Base-by-base conservation (phyloP, 92 coral and sea anemone species). In the Phenganax subtilis region DNA sequence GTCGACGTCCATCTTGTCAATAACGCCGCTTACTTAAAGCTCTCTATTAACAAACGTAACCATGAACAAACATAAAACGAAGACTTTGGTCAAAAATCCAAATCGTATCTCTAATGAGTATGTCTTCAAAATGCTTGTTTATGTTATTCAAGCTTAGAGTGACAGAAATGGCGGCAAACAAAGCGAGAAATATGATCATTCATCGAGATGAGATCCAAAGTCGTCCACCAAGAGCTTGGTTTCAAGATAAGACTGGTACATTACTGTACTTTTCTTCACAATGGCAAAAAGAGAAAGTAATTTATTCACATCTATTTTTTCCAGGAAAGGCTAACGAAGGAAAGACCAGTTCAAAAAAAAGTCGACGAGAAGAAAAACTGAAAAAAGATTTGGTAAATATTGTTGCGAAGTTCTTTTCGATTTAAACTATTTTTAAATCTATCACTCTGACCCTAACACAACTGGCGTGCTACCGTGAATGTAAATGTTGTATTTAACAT, bases 171-270 rank as follows among this genome's bases (percentile, higher is more conserved):
- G 92, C 91, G 85, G 88, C 89, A 89, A 93, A 87, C 67, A 93
- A 93, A 82, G 98, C 98, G 0, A 89, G 89, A 27, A 93, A 93
- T 70, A 82, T 93, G 80, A 85, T 93, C 9, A 96, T 91, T 63
- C 98, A 93, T 80, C 93, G 90, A 79, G 86, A 91, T 74, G 98
- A 93, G 51, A 93, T 93, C 3, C 92, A 83, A 85, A 88, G 97
- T 15, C 88, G 98, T 20, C 98, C 98, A 73, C 92, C 98, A 16
- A 88, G 98, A 63, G 93, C 90, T 16, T 93, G 98, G 98, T 91
- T 93, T 85, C 98, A 93, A 85, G 86, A 75, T 75, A 87, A 88
- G 67, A 76, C 86, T 30, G 96, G 89, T 25, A 76, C 25, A 44
- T 17, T 65, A 65, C 25, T 6, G 31, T 10, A 6, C 7, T 59